These are phyloP conservation scores for Drosophila borborema DNA, from an alignment of 2,888 invertebrate species.

Conservation along the genomic window DNA sequence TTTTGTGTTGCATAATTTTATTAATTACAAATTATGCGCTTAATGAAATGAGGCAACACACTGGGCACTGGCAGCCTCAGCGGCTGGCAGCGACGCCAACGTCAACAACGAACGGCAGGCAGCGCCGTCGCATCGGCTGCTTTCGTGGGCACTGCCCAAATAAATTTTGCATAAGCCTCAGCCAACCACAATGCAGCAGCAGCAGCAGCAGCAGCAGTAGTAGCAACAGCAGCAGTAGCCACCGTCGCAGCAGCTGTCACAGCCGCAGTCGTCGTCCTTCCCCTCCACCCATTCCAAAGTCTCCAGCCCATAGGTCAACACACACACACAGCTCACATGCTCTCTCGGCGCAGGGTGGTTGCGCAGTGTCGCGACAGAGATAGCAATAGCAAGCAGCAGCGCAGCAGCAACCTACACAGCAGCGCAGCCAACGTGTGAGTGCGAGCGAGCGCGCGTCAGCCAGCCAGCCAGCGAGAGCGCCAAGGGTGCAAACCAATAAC, in stretches of 20 bases:
- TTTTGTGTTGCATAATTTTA: conserved; percentile 61
- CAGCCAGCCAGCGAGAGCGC: conserved; percentile 47
- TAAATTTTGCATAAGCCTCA: conserved; percentile 80
- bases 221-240: conserved; percentile 23
- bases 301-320: conserved; percentile 14
- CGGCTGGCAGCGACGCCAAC: background rate
- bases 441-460: conserved; percentile 22
- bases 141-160: conserved; percentile 62
- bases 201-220: conserved; percentile 25
- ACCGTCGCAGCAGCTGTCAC: conserved; percentile 8
- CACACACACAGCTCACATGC: conserved; percentile 31
- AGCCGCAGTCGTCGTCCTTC: conserved; percentile 23
- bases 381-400: conserved; percentile 33
- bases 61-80: conserved; percentile 16
- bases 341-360: conserved; percentile 57
- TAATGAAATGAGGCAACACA: conserved; percentile 66
- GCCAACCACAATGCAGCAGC: conserved; percentile 82
- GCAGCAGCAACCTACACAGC: background rate
- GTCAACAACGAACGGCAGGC: conserved; percentile 37
- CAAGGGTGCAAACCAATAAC: conserved; percentile 83
- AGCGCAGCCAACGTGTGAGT: conserved; percentile 2
- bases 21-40: conserved; percentile 77
- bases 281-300: conserved; percentile 13
- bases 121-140: conserved; percentile 40
- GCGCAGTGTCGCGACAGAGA: conserved; percentile 42